These are phyloP conservation scores for Emydoidea blandingii DNA, from an alignment of 2,797 vertebrate species.

Conservation along the genomic window DNA sequence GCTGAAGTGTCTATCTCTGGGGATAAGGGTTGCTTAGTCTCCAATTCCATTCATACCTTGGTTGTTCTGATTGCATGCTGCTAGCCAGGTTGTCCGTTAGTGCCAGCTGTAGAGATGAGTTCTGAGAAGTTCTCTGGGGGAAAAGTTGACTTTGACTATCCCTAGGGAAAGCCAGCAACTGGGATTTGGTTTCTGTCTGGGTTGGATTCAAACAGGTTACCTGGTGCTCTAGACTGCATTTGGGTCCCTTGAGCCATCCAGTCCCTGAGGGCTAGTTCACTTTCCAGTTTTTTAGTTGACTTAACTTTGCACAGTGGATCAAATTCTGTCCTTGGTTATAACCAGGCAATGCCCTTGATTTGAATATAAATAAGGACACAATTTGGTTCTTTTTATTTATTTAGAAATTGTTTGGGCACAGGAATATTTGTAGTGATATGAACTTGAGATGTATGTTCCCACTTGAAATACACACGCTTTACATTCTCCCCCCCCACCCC, in stretches of 20 bases:
- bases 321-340: not conserved
- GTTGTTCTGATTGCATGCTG: not conserved
- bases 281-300: not conserved
- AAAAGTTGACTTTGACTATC: not conserved
- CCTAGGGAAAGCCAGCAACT: rapidly evolving
- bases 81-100: not conserved
- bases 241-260: not conserved
- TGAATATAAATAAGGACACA: not conserved
- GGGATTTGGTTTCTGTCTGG: not conserved
- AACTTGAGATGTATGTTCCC: not conserved
- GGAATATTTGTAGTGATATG: not conserved
- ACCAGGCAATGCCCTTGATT: not conserved
- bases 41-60: not conserved
- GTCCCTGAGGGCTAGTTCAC: not conserved
- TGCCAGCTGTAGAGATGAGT: not conserved
- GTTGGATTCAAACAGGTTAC: not conserved
- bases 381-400: not conserved
- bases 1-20: conserved; percentile 19
- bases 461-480: not conserved
- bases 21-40: not conserved
- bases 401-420: not conserved
- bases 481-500: not conserved
- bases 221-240: not conserved
- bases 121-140: not conserved
- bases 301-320: not conserved